Percentiles rank a stretch among this genome's conserved stretches.
These are phyloP conservation scores for Jacana jacana DNA, from an alignment of 2,113 vertebrate species.

Conservation along the genomic window DNA sequence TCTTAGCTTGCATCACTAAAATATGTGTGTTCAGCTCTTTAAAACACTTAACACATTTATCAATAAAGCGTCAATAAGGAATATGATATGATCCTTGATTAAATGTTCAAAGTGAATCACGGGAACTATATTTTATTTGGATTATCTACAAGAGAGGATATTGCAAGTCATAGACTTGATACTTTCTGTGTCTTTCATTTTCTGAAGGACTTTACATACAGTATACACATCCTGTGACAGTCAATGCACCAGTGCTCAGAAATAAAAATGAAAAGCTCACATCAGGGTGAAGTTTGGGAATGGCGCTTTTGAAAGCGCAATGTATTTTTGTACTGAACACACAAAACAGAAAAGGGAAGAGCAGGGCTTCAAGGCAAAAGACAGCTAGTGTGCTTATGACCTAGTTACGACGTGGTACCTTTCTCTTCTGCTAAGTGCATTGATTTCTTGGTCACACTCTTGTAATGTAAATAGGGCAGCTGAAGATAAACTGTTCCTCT, in stretches of 20 bases:
- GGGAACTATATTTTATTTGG: background rate
- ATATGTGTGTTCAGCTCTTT: background rate
- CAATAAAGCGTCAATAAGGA: background rate
- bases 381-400: constrained; percentile 27
- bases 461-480: constrained; percentile 6
- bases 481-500: background rate
- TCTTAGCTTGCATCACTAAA: background rate
- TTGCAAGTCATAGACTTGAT: background rate
- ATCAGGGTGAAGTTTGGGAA: background rate
- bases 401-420: background rate
- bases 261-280: background rate
- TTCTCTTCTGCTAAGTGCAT: constrained; percentile 37
- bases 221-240: background rate
- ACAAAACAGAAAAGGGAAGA: background rate
- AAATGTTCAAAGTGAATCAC: background rate
- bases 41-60: background rate
- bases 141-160: background rate
- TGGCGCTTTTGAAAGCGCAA: background rate
- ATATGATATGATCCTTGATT: background rate
- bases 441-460: constrained; percentile 42
- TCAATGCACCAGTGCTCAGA: background rate
- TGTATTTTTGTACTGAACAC: background rate
- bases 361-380: constrained; percentile 36
- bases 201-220: background rate
- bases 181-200: background rate